Conservation (phyloP, 2,888 invertebrate species). For the Linnaemya tessellans region DNA sequence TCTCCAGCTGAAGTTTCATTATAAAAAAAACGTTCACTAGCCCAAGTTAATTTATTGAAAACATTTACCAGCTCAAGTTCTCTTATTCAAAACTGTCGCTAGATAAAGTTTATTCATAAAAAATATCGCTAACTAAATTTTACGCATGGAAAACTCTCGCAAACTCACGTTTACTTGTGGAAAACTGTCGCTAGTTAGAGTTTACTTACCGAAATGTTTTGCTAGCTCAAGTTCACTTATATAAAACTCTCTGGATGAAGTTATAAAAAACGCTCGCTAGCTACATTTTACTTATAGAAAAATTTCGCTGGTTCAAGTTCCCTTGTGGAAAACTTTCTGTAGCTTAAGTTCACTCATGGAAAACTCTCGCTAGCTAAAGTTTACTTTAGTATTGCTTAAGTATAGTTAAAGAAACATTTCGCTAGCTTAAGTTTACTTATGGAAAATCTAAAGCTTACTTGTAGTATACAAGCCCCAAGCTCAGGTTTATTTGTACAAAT, state of each 20-base stretch:
- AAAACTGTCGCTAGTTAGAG: neutral
- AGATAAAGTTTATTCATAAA: neutral
- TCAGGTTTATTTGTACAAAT: too few species aligned
- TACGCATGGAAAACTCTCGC: neutral
- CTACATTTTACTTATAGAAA: neutral
- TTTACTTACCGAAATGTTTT: neutral
- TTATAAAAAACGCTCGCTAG: neutral
- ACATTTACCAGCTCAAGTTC: neutral
- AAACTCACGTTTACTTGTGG: neutral
- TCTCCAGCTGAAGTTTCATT: neutral
- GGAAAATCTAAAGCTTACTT: neutral
- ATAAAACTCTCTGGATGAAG: neutral
- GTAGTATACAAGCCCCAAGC: too few species aligned
- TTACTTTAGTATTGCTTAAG: neutral
- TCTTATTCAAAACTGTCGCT: neutral
- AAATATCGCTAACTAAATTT: neutral
- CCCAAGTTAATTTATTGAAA: too few species aligned
- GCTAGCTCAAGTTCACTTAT: neutral
- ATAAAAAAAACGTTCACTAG: too few species aligned
- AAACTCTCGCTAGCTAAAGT: neutral
- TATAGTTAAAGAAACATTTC: neutral
- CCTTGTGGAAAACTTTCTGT: neutral
- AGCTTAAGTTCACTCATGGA: neutral
- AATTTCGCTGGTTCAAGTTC: neutral
- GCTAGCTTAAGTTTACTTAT: neutral